These are phyloP conservation scores for Anser cygnoides DNA, from an alignment of 2,113 vertebrate genomes.

Conservation along the genomic window DNA sequence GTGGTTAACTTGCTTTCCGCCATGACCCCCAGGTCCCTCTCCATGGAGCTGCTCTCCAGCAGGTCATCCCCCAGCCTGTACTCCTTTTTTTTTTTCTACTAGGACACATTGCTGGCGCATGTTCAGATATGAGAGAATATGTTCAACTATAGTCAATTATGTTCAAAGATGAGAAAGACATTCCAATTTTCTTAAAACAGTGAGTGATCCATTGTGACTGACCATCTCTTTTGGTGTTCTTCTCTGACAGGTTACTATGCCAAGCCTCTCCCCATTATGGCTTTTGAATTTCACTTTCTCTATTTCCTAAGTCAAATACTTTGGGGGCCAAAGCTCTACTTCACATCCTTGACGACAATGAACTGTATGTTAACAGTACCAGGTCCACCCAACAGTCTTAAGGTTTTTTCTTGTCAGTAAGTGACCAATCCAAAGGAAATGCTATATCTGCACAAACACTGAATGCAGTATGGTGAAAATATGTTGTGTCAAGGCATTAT, in stretches of 20 bases:
- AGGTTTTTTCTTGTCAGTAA: not conserved
- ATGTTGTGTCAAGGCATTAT: not conserved
- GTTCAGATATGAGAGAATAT: not conserved
- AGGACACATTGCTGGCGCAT: rapidly evolving
- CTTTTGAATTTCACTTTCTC: not conserved
- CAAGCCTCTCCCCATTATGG: not conserved
- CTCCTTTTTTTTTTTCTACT: not conserved
- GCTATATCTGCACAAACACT: not conserved
- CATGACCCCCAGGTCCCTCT: too few relatives aligned
- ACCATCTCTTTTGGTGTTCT: not conserved
- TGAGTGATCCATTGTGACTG: not conserved
- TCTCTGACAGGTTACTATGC: not conserved
- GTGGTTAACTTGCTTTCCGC: too few relatives aligned
- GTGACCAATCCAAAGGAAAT: not conserved
- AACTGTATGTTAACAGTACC: not conserved
- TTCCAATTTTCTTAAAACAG: not conserved
- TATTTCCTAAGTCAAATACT: not conserved
- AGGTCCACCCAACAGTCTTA: not conserved
- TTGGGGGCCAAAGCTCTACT: not conserved
- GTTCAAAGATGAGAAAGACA: not conserved
- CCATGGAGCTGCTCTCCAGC: too few relatives aligned
- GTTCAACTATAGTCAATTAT: not conserved
- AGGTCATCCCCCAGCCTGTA: too few relatives aligned
- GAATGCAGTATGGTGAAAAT: not conserved
- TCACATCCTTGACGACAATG: not conserved